These are phyloP conservation scores for Creontiades dilutus DNA, from an alignment of 2,888 invertebrate species.

Conservation along the genomic window DNA sequence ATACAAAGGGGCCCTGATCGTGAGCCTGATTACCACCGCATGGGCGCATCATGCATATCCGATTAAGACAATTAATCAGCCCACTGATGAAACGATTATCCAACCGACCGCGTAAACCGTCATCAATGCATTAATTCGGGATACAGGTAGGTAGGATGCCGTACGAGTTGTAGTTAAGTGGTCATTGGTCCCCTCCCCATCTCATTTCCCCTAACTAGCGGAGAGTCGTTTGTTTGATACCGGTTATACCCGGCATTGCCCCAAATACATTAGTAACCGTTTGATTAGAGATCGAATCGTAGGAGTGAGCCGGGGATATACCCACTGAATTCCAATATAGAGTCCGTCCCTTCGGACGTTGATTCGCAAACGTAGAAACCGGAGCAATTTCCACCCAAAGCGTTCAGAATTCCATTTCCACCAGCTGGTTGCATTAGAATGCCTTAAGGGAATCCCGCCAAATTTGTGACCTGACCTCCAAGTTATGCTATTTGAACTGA, in stretches of 20 bases:
- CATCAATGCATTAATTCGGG: conserved; percentile 49
- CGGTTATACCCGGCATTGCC: not conserved
- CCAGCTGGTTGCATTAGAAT: too few species aligned
- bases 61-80: conserved; percentile 48
- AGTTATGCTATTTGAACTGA: too few species aligned
- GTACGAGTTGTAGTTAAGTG: not conserved
- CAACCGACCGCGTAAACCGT: conserved; percentile 5
- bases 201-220: not conserved
- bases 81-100: conserved; percentile 45
- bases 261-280: conserved; percentile 33
- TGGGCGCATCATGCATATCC: conserved; percentile 23
- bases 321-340: too few species aligned
- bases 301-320: too few species aligned
- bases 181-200: too few species aligned
- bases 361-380: too few species aligned
- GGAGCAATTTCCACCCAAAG: too few species aligned
- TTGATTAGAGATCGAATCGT: conserved; percentile 28
- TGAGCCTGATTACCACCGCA: conserved; percentile 20
- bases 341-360: too few species aligned
- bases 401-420: too few species aligned
- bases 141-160: not conserved
- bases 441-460: too few species aligned
- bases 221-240: conserved; percentile 13
- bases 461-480: too few species aligned
- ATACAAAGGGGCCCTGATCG: not conserved